phyloP scores from a whole-genome alignment of 2,797 vertebrate species.

The Coreius guichenoti region DNA sequence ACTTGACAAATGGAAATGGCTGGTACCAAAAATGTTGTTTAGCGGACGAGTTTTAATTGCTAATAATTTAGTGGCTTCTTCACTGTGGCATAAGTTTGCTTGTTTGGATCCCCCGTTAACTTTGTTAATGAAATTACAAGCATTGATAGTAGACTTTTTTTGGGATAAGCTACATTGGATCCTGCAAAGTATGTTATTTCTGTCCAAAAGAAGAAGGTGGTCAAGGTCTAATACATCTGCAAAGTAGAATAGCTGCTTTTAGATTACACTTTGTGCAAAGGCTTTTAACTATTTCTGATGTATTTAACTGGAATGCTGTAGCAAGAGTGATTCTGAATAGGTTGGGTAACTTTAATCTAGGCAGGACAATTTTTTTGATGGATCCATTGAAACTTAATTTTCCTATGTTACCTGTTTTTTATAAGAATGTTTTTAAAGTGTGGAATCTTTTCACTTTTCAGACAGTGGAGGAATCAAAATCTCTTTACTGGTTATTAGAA shows the following conservation, averaged over 20 bases:
- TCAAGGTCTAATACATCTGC: neutral
- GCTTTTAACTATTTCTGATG: neutral
- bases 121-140: too few relatives aligned
- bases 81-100: neutral
- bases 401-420: neutral
- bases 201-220: neutral
- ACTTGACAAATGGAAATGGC: neutral
- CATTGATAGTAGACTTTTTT: too few relatives aligned
- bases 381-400: neutral
- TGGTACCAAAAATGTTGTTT: neutral
- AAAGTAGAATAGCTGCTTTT: neutral
- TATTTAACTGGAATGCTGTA: neutral
- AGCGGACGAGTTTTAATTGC: neutral
- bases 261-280: neutral
- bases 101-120: neutral
- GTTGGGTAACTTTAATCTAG: neutral
- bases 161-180: too few relatives aligned
- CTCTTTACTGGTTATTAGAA: too few relatives aligned
- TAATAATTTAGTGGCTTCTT: neutral
- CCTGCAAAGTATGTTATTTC: too few relatives aligned
- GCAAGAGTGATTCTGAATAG: neutral
- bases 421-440: neutral
- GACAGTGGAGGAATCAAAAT: too few relatives aligned
- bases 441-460: too few relatives aligned
- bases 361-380: neutral